A percentile compares a stretch with the other conserved stretches of the same genome.
phyloP scores from a whole-genome alignment of 2,113 vertebrate species.

The Channa maculata region DNA sequence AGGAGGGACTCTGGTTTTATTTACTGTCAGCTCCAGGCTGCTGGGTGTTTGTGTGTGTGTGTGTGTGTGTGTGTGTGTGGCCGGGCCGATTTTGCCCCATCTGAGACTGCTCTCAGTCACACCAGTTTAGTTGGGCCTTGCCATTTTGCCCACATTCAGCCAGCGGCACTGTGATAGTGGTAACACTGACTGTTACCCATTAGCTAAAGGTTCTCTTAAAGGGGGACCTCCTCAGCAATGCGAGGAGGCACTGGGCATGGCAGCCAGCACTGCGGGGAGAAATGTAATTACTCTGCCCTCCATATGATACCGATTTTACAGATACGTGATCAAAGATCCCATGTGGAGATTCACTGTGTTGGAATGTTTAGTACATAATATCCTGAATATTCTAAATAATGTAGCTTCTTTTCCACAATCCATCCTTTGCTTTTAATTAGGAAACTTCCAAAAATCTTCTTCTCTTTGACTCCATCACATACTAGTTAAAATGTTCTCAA shows the following conservation, averaged over 20 bases:
- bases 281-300: slow-evolving; percentile 47
- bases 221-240: slow-evolving; percentile 35
- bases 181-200: slow-evolving; percentile 55
- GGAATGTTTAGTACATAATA: background rate
- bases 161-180: slow-evolving; percentile 51
- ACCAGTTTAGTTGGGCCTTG: slow-evolving; percentile 73
- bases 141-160: slow-evolving; percentile 68
- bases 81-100: slow-evolving; percentile 49
- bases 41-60: slow-evolving; percentile 46
- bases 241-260: slow-evolving; percentile 31
- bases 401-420: background rate
- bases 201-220: slow-evolving; percentile 45
- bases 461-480: slow-evolving; percentile 3
- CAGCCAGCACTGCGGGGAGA: slow-evolving; percentile 30
- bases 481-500: background rate
- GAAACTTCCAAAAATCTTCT: too few species aligned
- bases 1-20: slow-evolving; percentile 77
- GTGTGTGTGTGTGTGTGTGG: slow-evolving; percentile 23
- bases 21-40: slow-evolving; percentile 78
- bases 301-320: slow-evolving; percentile 54
- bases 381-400: background rate
- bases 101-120: slow-evolving; percentile 67
- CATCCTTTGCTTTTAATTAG: too few species aligned
- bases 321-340: slow-evolving; percentile 40
- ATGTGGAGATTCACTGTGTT: too few species aligned